Percentiles rank a stretch among this genome's conserved stretches.
Conservation (phyloP, 1,140 invertebrate genomes). For the Plutomurus gul region DNA sequence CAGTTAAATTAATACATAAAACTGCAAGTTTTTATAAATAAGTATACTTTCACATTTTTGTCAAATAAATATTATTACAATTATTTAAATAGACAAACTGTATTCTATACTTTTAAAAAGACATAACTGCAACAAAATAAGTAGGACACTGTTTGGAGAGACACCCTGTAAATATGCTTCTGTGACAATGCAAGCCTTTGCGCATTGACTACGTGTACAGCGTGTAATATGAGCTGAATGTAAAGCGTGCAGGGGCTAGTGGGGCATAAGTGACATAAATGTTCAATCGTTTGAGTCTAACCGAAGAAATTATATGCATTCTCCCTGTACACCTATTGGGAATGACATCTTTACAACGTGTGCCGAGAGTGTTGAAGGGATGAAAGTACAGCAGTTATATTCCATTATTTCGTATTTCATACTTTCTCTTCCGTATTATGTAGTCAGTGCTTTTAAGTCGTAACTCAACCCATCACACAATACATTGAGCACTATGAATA, state of each 20-base stretch:
- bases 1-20: no score
- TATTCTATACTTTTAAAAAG: no score
- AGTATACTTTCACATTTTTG: no score
- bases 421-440: not conserved
- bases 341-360: constrained; percentile 31
- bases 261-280: constrained; percentile 28
- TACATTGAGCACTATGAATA: constrained; percentile 34
- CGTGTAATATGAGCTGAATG: not conserved
- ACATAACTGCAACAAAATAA: no score
- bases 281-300: constrained; percentile 31
- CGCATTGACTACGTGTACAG: no score
- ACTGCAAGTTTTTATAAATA: no score
- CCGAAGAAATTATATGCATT: constrained; percentile 24
- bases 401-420: not conserved
- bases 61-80: no score
- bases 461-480: constrained; percentile 31
- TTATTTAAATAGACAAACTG: no score
- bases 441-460: not conserved
- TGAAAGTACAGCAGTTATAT: not conserved
- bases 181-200: no score
- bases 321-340: constrained; percentile 26
- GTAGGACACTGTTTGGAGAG: no score
- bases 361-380: not conserved
- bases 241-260: not conserved
- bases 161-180: no score